Evolutionary conservation across 2,113 vertebrate genomes (phyloP), one percentile per base, ranked within the genome.

Genomic region (Thomomys bottae): DNA sequence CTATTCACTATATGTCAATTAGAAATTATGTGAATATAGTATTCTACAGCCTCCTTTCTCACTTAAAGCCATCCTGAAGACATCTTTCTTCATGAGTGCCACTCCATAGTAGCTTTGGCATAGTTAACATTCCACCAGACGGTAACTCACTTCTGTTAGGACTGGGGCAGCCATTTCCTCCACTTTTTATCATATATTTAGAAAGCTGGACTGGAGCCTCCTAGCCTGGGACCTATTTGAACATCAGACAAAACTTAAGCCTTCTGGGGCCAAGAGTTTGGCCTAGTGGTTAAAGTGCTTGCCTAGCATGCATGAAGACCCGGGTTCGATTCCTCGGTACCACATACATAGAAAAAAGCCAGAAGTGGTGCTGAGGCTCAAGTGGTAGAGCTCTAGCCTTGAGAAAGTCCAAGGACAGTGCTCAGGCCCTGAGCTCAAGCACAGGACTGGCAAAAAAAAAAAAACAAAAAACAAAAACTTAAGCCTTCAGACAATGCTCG

Each of bases 121-220:
- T 18, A 54, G 49, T 15, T 54, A 54, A 66, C 38, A 34, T 21
- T 28, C 28, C 54, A 30, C 8, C 18, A 26, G 49, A 32, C 6
- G 26, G 59, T 21, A 83, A 82, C 32, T 34, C 24, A 24, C 87
- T 80, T 90, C 21, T 20, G 14, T 80, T 6, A 21, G 21, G 4
- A 26, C 24, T 28, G 2, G 49, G 71, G 67, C 32, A 38, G 42
- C 10, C n/a, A 10, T 11, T 84, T 45, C 73, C 9, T 23, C 49
- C 72, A 84, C 84, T 84, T 80, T 67, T 80, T 95, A 59, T 87
- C 71, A 87, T 70, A 84, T 84, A 81, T 91, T 87, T 94, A 91
- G 79, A 82, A 90, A 72, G 67, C 24, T 9, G 1, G 49, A 57
- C 54, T 40, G 34, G 90, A 34, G 70, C 57, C 80, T 18, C 32